Percentiles rank a stretch among this genome's conserved stretches.
These are phyloP conservation scores for Oeneis ivallda DNA, from an alignment of 2,888 invertebrate species.

Conservation along the genomic window DNA sequence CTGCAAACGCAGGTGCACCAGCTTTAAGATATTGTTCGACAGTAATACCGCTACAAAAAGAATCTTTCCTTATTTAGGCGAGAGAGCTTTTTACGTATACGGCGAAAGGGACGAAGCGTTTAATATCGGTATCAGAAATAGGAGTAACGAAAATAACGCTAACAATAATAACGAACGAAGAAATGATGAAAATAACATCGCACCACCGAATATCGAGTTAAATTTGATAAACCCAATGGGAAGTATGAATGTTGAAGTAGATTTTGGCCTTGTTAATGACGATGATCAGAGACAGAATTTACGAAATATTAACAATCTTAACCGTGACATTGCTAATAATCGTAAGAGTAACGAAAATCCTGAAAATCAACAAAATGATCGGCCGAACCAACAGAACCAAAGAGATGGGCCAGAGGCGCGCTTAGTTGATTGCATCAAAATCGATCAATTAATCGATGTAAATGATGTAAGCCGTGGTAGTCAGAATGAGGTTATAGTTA, in stretches of 20 bases:
- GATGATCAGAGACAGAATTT: neutral
- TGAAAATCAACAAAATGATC: neutral
- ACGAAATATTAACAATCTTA: neutral
- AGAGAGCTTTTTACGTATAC: neutral
- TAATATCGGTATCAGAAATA: neutral
- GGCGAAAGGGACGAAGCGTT: neutral
- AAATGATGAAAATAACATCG: neutral
- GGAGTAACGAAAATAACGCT: neutral
- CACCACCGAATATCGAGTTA: neutral
- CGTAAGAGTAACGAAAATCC: neutral
- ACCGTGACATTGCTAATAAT: neutral
- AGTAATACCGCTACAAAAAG: neutral
- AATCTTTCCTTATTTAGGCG: neutral
- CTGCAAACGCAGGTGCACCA: neutral
- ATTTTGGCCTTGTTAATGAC: neutral
- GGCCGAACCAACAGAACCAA: slow-evolving; percentile 11
- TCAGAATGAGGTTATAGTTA: slow-evolving; percentile 31
- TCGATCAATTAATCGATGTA: slow-evolving; percentile 28
- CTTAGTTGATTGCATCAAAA: slow-evolving; percentile 31
- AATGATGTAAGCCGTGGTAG: slow-evolving; percentile 21
- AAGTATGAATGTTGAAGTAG: neutral
- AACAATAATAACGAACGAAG: neutral
- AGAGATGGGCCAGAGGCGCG: slow-evolving; percentile 2
- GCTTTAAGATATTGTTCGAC: neutral
- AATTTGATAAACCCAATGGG: slow-evolving; percentile 1